These are phyloP conservation scores for Drosophila nebulosa DNA, from an alignment of 1,140 invertebrate genomes.

Conservation along the genomic window DNA sequence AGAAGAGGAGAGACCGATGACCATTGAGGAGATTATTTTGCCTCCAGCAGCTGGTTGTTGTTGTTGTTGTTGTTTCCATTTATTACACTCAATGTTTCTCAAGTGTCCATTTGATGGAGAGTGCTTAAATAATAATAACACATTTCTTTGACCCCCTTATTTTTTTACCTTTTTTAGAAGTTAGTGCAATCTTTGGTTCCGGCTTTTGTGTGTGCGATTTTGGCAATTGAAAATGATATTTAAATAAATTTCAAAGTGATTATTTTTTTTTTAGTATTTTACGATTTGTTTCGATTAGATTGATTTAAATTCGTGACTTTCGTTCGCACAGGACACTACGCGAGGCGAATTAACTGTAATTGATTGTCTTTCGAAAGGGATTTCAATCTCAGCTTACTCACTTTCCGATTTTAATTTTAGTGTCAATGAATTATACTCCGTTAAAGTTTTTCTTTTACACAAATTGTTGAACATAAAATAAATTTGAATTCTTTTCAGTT, in stretches of 20 bases:
- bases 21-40: not conserved
- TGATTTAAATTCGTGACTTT: not conserved
- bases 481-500: constrained; percentile 71
- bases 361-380: not conserved
- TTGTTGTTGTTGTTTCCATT: not conserved
- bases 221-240: not conserved
- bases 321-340: not conserved
- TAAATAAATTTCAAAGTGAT: not conserved
- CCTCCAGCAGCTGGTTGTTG: not conserved
- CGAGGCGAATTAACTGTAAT: not conserved
- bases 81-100: not conserved
- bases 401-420: constrained; percentile 49
- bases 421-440: constrained; percentile 61
- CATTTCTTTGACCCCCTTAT: too few relatives aligned
- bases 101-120: too few relatives aligned
- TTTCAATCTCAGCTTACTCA: constrained; percentile 36
- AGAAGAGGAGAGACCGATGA: too few relatives aligned
- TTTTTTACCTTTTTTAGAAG: too few relatives aligned
- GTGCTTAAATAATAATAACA: too few relatives aligned
- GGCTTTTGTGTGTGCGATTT: too few relatives aligned
- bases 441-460: constrained; percentile 77
- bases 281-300: not conserved
- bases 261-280: not conserved
- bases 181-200: too few relatives aligned
- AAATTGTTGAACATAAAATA: constrained; percentile 80